Evolutionary conservation across 2,797 vertebrate species (phyloP).

Genomic region (Acanthis flammea): DNA sequence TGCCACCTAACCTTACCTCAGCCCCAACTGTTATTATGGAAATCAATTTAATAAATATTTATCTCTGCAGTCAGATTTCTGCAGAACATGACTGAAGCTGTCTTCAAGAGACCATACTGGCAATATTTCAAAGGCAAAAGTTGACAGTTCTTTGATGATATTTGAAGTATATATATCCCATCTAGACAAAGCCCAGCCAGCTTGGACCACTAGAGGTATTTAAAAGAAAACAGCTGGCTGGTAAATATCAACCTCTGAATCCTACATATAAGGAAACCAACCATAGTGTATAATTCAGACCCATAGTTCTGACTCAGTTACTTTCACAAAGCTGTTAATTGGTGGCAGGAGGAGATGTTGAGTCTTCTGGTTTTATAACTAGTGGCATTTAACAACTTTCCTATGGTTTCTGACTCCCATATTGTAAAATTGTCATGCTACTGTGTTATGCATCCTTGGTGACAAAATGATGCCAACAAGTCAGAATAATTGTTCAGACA

Average conservation of each 20-base stretch:
- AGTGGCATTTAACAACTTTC: not conserved
- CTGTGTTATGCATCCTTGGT: not conserved
- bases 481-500: not conserved
- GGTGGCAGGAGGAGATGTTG: not conserved
- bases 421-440: not conserved
- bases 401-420: not conserved
- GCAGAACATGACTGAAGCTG: not conserved
- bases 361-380: not conserved
- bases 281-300: not conserved
- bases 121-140: not conserved
- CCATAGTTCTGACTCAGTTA: not conserved
- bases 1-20: not conserved
- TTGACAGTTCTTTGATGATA: not conserved
- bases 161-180: not conserved
- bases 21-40: not conserved
- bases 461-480: not conserved
- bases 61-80: not conserved
- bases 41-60: not conserved
- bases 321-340: not conserved
- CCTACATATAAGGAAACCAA: not conserved
- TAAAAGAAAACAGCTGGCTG: not conserved
- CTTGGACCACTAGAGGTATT: not conserved
- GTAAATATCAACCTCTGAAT: not conserved
- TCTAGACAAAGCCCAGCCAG: not conserved
- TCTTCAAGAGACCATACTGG: not conserved